A percentile compares a stretch with the other conserved stretches of the same genome.
phyloP scores from a whole-genome alignment of 2,888 invertebrate genomes.

The Endomychus coccineus region DNA sequence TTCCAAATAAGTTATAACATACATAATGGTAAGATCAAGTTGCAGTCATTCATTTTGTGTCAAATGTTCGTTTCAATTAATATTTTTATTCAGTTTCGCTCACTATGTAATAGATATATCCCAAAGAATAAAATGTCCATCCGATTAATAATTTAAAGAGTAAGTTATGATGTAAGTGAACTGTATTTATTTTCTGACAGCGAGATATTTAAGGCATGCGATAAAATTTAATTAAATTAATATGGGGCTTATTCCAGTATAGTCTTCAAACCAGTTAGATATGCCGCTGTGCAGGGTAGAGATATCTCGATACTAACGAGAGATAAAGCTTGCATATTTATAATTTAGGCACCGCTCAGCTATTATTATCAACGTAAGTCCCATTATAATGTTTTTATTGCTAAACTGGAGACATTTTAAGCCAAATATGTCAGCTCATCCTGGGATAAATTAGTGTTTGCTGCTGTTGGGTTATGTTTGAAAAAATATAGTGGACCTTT shows the following conservation, averaged over 20 bases:
- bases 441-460: too few species aligned
- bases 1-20: too few species aligned
- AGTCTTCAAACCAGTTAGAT: slow-evolving; percentile 32
- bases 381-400: not conserved
- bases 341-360: slow-evolving; percentile 24
- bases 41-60: too few species aligned
- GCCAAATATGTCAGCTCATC: not conserved
- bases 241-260: slow-evolving; percentile 32
- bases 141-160: too few species aligned
- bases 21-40: too few species aligned
- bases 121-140: too few species aligned
- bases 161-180: slow-evolving; percentile 30
- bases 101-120: too few species aligned
- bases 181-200: slow-evolving; percentile 35
- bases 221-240: slow-evolving; percentile 44
- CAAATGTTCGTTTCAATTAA: too few species aligned
- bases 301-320: slow-evolving; percentile 31
- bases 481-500: too few species aligned
- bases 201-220: slow-evolving; percentile 38
- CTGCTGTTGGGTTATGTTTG: too few species aligned
- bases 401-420: not conserved
- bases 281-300: slow-evolving; percentile 32
- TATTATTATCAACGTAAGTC: slow-evolving; percentile 14
- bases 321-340: slow-evolving; percentile 35
- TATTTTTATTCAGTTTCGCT: too few species aligned